Conservation (phyloP, 2,888 invertebrate genomes). For the Phortica magna region DNA sequence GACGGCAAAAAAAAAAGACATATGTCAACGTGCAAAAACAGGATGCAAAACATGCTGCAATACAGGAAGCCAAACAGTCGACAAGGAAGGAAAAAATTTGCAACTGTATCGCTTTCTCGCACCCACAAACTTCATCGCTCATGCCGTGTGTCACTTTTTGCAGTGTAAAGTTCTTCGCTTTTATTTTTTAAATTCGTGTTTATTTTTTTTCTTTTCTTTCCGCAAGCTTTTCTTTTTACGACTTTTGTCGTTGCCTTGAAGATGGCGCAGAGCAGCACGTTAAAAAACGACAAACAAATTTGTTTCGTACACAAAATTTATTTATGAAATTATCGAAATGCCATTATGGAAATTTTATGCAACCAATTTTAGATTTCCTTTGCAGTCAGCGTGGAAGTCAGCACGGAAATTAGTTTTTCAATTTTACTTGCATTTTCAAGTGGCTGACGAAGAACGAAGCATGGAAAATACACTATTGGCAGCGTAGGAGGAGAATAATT, state of each 20-base stretch:
- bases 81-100: conserved; percentile 21
- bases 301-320: conserved; percentile 38
- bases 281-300: conserved; percentile 15
- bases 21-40: conserved; percentile 26
- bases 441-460: neutral
- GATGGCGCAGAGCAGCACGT: neutral
- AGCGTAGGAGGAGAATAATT: neutral
- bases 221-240: neutral
- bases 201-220: neutral
- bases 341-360: conserved; percentile 69
- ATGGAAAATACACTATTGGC: neutral
- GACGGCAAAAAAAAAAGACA: neutral
- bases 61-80: neutral
- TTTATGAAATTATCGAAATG: conserved; percentile 68
- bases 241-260: conserved; percentile 7
- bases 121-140: conserved; percentile 9
- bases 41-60: conserved; percentile 32
- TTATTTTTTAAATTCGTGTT: neutral
- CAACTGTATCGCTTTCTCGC: conserved; percentile 2
- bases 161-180: neutral
- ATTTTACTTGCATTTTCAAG: conserved; percentile 21
- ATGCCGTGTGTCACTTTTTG: conserved; percentile 19
- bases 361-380: conserved; percentile 48
- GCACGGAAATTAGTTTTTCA: conserved; percentile 29
- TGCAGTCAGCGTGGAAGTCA: neutral